A percentile compares a stretch with the other conserved stretches of the same genome.
Evolutionary conservation across 2,888 invertebrate genomes (phyloP).

Genomic region (Seira ritae): DNA sequence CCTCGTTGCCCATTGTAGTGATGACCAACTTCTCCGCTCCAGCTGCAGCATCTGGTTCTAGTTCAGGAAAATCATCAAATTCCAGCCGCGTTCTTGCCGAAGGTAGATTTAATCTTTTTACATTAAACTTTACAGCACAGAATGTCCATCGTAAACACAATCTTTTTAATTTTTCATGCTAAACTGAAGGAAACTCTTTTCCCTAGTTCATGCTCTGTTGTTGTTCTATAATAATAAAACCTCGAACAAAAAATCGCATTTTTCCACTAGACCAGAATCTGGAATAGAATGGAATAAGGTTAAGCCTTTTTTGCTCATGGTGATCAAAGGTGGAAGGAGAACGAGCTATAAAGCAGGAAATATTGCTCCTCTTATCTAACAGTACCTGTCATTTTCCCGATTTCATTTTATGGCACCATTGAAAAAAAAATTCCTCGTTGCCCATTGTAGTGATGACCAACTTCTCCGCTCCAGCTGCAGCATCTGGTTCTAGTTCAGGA

Average conservation of each 20-base stretch:
- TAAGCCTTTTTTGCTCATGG: not conserved
- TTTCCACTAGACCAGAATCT: not conserved
- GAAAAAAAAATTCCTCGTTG: not conserved
- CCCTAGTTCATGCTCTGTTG: no score
- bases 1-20: conserved; percentile 18
- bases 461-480: no score
- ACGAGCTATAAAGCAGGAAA: not conserved
- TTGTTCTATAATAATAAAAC: no score
- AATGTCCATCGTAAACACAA: not conserved
- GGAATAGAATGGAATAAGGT: not conserved
- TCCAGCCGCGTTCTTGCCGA: not conserved
- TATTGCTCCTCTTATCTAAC: not conserved
- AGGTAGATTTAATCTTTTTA: not conserved
- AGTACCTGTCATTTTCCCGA: not conserved
- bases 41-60: not conserved
- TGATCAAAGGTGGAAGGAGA: not conserved
- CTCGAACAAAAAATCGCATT: not conserved
- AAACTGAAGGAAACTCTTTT: not conserved
- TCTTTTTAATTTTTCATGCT: conserved; percentile 9
- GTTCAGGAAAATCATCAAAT: not conserved
- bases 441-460: conserved; percentile 36
- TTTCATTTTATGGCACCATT: not conserved
- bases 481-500: no score
- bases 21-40: conserved; percentile 26
- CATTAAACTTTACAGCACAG: not conserved